phyloP scores from a whole-genome alignment of 2,113 vertebrate species.

The Physeter macrocephalus region DNA sequence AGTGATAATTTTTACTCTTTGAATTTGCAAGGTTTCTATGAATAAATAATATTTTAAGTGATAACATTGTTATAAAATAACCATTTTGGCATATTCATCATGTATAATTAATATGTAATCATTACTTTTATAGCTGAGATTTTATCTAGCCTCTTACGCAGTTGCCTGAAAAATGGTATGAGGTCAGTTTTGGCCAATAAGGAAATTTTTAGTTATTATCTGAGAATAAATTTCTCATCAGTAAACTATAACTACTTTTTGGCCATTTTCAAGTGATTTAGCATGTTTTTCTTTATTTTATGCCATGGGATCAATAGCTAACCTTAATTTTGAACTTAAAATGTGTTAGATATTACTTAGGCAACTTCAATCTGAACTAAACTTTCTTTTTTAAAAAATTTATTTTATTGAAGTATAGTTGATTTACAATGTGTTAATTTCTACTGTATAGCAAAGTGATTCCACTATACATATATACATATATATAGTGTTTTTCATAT shows the following conservation, averaged over 20 bases:
- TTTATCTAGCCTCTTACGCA: not conserved
- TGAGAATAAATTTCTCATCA: slow-evolving; percentile 11
- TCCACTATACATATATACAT: not conserved
- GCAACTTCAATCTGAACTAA: not conserved
- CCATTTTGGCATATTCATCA: not conserved
- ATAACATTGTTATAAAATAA: not conserved
- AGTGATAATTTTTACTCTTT: not conserved
- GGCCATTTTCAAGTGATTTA: slow-evolving; percentile 12
- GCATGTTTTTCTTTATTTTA: not conserved
- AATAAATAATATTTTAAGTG: slow-evolving; percentile 6
- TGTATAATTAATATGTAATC: slow-evolving; percentile 7
- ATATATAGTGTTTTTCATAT: not conserved
- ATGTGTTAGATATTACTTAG: not conserved
- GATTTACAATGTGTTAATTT: not conserved
- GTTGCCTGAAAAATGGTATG: not conserved
- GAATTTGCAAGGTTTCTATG: not conserved
- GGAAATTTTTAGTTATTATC: slow-evolving; percentile 3
- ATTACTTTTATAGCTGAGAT: not conserved
- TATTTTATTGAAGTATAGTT: not conserved
- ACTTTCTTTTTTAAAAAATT: not conserved
- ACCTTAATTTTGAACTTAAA: not conserved
- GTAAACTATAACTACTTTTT: not conserved
- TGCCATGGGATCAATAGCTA: not conserved
- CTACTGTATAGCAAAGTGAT: not conserved
- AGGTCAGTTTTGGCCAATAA: not conserved